Percentiles rank a stretch among this genome's conserved stretches.
Conservation (phyloP, 2,797 vertebrate genomes). For the Sus cebifrons region DNA sequence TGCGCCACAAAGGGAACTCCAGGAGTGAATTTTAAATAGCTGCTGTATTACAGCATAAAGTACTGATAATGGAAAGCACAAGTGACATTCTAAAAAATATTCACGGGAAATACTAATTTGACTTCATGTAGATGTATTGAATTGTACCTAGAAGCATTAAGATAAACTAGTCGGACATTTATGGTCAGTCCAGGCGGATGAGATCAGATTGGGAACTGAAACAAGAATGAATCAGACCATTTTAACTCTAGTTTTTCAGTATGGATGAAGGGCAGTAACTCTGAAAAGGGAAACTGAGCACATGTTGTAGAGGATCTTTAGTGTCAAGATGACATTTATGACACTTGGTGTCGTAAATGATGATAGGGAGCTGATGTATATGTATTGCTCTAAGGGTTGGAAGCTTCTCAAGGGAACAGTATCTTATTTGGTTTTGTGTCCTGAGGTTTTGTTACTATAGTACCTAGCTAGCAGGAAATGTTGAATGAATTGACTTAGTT, state of each 20-base stretch:
- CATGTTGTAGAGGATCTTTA: neutral
- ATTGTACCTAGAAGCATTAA: neutral
- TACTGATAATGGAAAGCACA: constrained; percentile 54
- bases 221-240: neutral
- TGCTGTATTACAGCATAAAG: neutral
- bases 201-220: neutral
- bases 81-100: neutral
- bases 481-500: constrained; percentile 39
- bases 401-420: neutral
- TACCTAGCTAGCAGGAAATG: neutral
- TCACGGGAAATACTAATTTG: neutral
- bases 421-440: neutral
- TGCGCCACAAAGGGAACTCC: too few relatives aligned
- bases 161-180: neutral
- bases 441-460: neutral
- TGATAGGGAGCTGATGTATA: neutral
- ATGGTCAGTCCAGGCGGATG: neutral
- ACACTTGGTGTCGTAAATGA: too few relatives aligned
- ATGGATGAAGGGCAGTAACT: neutral
- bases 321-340: neutral
- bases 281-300: neutral
- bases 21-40: neutral
- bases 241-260: neutral
- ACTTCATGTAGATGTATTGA: neutral
- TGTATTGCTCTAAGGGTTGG: neutral